Evolutionary conservation across 2,888 invertebrate genomes (phyloP).

Genomic region (Leistus spinibarbis): DNA sequence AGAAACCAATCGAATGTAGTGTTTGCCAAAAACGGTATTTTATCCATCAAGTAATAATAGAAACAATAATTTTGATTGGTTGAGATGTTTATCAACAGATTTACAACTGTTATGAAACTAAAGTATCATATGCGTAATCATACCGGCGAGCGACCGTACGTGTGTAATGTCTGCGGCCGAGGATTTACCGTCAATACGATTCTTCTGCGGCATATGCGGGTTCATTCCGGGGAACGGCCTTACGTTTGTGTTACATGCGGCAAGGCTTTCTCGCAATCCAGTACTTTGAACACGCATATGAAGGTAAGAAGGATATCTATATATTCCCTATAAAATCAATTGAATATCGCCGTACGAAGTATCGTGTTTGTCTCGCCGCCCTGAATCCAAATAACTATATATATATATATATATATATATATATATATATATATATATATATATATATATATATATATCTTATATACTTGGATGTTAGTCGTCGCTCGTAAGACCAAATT

Average conservation of each 20-base stretch:
- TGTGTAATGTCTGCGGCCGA: conserved; percentile 55
- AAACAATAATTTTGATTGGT: not conserved
- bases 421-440: too few relatives aligned
- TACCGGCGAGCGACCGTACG: conserved; percentile 58
- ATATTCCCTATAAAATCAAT: not conserved
- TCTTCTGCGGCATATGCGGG: conserved; percentile 56
- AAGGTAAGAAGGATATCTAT: conserved; percentile 52
- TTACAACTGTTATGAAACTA: conserved; percentile 58
- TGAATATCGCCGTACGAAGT: not conserved
- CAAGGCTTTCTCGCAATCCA: conserved; percentile 57
- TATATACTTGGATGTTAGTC: too few relatives aligned
- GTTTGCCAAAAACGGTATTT: conserved; percentile 56
- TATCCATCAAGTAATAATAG: not conserved
- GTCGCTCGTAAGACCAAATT: too few relatives aligned
- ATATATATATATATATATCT: too few relatives aligned
- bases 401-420: too few relatives aligned
- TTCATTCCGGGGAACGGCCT: conserved; percentile 57
- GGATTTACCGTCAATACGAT: conserved; percentile 59
- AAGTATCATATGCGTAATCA: conserved; percentile 59
- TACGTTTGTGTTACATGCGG: conserved; percentile 58
- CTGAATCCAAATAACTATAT: too few relatives aligned
- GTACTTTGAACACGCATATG: conserved; percentile 58
- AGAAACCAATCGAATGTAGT: conserved; percentile 57
- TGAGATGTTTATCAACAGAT: conserved; percentile 48
- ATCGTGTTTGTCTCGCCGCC: too few relatives aligned